Base-by-base conservation (phyloP, 2,797 vertebrate genomes). In the Enteromius radiatus region DNA sequence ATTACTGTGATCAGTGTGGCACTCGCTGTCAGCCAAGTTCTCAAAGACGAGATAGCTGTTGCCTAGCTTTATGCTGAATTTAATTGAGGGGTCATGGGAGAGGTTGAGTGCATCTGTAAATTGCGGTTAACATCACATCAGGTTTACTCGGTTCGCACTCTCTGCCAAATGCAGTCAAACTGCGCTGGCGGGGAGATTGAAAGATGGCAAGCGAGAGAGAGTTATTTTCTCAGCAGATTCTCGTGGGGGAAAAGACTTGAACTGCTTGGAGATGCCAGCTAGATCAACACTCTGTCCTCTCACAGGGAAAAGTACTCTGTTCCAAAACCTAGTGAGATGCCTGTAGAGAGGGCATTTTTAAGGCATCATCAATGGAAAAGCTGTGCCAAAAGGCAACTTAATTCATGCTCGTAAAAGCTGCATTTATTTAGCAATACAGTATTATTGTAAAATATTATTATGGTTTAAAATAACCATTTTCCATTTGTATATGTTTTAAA, bases 191-290 rank as follows among this genome's bases (percentile, higher is more conserved):
- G 49, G 21, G 70, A 59, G 64, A 76, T 83, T 21, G 71, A 76
- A 75, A 74, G 36, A 75, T 63, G 31, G 28, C 59, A 67, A 65
- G 68, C 17, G 12, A 10, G 28, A 52, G 45, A 49, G 76, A 54
- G 47, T 68, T 59, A 54, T 74, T 80, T 80, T 69, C 63, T 80
- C 49, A n/a, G 38, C 83, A 59, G 77, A 76, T 76, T 17, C 38
- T 59, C 36, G 31, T n/a, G 7, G 69, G 15, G 69, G 4, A n/a
- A 76, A 45, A 76, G 47, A 80, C 61, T 56, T 28, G 43, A 59
- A 54, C 61, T 47, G 64, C 49, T 67, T 67, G 63, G 63, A 36
- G 78, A 68, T 38, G 28, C 31, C 4, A 26, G 26, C 49, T 76
- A 76, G 49, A 59, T 84, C 21, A 61, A 75, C 36, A 56, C 21